phyloP scores from a whole-genome alignment of 2,113 vertebrate genomes.

The Myotis davidii region DNA sequence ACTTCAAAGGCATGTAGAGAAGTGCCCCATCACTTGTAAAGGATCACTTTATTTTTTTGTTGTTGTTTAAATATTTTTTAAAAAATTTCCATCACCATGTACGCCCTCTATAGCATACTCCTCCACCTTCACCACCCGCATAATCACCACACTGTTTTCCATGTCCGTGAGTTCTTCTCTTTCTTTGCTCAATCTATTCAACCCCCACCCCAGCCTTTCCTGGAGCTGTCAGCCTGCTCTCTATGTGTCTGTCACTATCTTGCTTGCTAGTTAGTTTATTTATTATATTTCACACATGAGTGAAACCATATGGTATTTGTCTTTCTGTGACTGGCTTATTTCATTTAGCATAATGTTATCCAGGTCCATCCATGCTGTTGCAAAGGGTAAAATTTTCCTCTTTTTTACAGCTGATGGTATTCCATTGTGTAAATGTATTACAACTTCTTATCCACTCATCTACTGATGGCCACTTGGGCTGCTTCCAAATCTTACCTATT shows the following conservation, averaged over 20 bases:
- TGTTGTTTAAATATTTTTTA: not conserved
- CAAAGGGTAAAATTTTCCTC: not conserved
- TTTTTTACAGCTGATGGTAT: not conserved
- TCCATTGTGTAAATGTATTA: not conserved
- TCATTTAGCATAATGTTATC: not conserved
- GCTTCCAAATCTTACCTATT: not conserved
- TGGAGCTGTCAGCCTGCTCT: too few species aligned
- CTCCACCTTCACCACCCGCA: too few species aligned
- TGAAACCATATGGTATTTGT: not conserved
- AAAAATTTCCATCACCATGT: too few species aligned
- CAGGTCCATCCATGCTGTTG: not conserved
- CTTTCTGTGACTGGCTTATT: not conserved
- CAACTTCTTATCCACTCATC: not conserved
- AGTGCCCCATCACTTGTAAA: not conserved
- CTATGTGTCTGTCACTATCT: too few species aligned
- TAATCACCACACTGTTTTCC: too few species aligned
- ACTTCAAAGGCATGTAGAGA: not conserved
- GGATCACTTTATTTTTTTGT: not conserved
- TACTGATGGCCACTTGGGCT: not conserved
- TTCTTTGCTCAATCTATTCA: too few species aligned
- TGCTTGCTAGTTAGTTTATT: too few species aligned
- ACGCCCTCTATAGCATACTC: too few species aligned
- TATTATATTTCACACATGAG: not conserved
- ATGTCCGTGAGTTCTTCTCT: too few species aligned
- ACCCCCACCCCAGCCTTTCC: too few species aligned